Evolutionary conservation across 2,113 vertebrate species (phyloP).

Genomic region (Xyrauchen texanus): DNA sequence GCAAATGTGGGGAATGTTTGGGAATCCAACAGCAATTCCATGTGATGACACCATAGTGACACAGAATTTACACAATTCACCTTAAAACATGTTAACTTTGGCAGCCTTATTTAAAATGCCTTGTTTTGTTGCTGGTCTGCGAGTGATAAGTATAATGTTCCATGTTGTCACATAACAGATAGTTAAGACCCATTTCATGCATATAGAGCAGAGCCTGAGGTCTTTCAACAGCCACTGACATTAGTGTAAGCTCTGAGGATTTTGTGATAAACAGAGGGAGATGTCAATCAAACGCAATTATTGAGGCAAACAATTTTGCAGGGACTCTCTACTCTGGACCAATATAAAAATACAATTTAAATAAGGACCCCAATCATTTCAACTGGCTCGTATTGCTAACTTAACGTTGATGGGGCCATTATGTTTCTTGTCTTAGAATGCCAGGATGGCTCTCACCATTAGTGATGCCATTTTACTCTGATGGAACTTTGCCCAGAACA

Average conservation of each 20-base stretch:
- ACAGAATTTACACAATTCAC: too few species aligned
- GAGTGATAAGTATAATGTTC: neutral
- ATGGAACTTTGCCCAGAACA: constrained; percentile 12
- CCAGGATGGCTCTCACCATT: constrained; percentile 4
- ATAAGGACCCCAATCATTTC: neutral
- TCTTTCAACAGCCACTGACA: constrained; percentile 14
- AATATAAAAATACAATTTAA: neutral
- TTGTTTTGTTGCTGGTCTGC: constrained; percentile 8
- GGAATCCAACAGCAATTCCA: too few species aligned
- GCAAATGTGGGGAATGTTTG: too few species aligned
- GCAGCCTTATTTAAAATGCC: neutral
- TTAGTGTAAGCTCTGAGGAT: constrained; percentile 16
- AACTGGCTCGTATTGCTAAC: constrained; percentile 11
- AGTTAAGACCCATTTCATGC: constrained; percentile 16
- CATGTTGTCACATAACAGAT: constrained; percentile 29
- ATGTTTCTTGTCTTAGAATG: constrained; percentile 24
- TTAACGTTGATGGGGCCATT: neutral
- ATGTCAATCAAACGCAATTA: constrained; percentile 40
- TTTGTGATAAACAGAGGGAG: constrained; percentile 8
- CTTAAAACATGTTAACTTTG: constrained; percentile 1
- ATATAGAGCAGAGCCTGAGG: constrained; percentile 23
- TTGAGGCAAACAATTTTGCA: constrained; percentile 1
- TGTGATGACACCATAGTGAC: too few species aligned
- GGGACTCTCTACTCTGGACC: constrained; percentile 1
- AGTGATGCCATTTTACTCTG: neutral